These are phyloP conservation scores for Tauraco hartlaubi DNA, from an alignment of 2,797 vertebrate species.

Conservation along the genomic window DNA sequence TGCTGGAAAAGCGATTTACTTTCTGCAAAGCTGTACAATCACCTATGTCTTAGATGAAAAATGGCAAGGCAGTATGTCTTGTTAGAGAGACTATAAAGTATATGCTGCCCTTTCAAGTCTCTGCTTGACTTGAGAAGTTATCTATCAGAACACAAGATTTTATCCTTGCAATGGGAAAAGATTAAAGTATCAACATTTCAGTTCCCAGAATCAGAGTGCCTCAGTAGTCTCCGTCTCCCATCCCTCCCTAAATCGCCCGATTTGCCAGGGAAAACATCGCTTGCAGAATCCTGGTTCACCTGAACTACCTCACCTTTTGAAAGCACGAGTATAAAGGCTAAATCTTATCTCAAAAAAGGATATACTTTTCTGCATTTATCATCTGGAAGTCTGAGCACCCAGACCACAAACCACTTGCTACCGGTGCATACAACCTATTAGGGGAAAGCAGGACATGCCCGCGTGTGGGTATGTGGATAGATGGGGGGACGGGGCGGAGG, in stretches of 20 bases:
- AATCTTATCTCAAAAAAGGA: not conserved
- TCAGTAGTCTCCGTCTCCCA: not conserved
- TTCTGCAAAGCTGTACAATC: slow-evolving; percentile 39
- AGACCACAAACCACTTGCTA: not conserved
- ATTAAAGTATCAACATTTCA: slow-evolving; percentile 21
- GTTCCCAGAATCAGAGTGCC: not conserved
- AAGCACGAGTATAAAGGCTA: slow-evolving; percentile 30
- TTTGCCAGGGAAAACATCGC: not conserved
- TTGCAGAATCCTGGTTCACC: slow-evolving; percentile 60
- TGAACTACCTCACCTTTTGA: slow-evolving; percentile 61
- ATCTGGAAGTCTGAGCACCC: not conserved
- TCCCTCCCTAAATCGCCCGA: not conserved
- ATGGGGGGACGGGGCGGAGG: not conserved
- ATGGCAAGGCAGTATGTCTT: slow-evolving; percentile 27
- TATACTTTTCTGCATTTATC: not conserved
- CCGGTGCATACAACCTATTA: not conserved
- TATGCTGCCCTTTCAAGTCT: slow-evolving; percentile 33
- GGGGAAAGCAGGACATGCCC: not conserved
- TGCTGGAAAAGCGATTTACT: slow-evolving; percentile 19
- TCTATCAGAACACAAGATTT: slow-evolving; percentile 29
- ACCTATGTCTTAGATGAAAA: slow-evolving; percentile 22
- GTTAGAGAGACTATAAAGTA: slow-evolving; percentile 36
- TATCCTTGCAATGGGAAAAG: slow-evolving; percentile 6
- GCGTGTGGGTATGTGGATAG: not conserved
- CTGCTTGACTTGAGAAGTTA: slow-evolving; percentile 41